Base-by-base conservation (phyloP, 2,797 vertebrate genomes). In the Manis pentadactyla region DNA sequence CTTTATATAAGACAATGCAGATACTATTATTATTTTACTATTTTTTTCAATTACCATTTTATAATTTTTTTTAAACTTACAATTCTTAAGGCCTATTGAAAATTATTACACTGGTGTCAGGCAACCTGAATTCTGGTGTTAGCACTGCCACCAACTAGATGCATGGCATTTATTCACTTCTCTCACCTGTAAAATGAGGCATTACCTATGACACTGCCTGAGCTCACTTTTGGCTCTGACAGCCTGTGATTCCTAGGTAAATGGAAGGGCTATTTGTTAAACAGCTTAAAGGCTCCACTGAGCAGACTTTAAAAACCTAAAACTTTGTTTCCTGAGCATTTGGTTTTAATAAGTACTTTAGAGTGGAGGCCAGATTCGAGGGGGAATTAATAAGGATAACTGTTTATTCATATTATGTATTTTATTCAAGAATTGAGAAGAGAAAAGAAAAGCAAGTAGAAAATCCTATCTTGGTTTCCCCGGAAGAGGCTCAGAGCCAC, bases 211-310 rank as follows among this genome's bases (percentile, higher is more conserved):
- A 90, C 82, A 64, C 23, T 74, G 2, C 29, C 66, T 55, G 77
- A 92, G 29, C 27, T 87, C 74, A 51, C 39, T 87, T 78, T 86
- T n/a, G 87, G 39, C 18, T 75, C 31, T 34, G 51, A 29, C 18
- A 68, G 25, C 75, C 25, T 82, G n/a, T 73, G 71, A 87, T 87
- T 84, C 37, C 14, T 75, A 59, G 53, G 92, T 49, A 96, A 96
- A 93, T 77, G 5, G 34, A 78, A 92, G 14, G 14, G 10, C 55
- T 96, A 59, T 81, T 95, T 85, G 90, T 89, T 93, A 90, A 93
- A 89, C 21, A 75, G 23, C 51, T 74, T 93, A 92, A 29, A 92
- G 5, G 23, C 42, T 90, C 15, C 42, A 88, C 73, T 78, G 61
- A 92, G 34, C 2, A 90, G 25, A 68, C 17, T 82, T 89, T 73